Conservation (phyloP, 1,140 invertebrate genomes). For the Leptopilina clavipes region DNA sequence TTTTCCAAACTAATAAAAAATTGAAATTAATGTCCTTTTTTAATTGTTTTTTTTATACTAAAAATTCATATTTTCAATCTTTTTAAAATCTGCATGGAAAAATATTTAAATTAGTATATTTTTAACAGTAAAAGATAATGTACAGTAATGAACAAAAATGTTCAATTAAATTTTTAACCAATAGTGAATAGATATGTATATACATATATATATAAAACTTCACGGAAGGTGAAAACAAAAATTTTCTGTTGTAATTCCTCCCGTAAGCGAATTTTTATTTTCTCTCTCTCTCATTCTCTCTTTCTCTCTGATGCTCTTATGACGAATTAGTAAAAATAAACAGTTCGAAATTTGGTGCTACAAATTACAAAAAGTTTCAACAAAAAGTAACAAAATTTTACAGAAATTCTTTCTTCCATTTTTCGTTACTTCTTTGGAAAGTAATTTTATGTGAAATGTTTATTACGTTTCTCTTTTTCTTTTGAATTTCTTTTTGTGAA, state of each 20-base stretch:
- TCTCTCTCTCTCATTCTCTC: background rate
- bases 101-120: too few species aligned
- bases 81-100: too few species aligned
- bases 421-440: background rate
- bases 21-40: too few species aligned
- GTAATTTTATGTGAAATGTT: too few species aligned
- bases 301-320: slow-evolving; percentile 8
- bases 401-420: background rate
- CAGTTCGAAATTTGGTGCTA: background rate
- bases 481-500: background rate
- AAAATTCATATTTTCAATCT: too few species aligned
- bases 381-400: background rate
- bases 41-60: too few species aligned
- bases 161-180: too few species aligned
- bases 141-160: too few species aligned
- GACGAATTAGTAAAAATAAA: background rate
- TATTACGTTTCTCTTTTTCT: background rate
- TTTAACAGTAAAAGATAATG: too few species aligned
- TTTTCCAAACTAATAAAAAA: too few species aligned
- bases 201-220: background rate
- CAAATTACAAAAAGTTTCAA: slow-evolving; percentile 1
- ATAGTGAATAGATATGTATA: background rate
- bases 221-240: background rate
- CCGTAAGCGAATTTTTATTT: slow-evolving; percentile 1
- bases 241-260: background rate